phyloP scores from a whole-genome alignment of 2,113 vertebrate genomes.

The Urocitellus parryii region DNA sequence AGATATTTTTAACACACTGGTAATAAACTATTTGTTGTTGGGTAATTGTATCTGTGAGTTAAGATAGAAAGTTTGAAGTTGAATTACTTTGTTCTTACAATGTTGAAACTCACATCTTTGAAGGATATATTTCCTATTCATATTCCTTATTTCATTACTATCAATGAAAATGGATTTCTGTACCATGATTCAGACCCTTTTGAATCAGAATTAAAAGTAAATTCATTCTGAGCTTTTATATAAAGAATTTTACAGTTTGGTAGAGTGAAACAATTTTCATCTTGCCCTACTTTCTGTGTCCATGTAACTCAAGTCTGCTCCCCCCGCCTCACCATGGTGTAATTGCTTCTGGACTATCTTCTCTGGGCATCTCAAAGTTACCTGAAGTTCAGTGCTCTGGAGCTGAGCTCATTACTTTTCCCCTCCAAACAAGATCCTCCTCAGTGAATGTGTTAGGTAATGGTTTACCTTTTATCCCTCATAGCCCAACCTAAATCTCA shows the following conservation, averaged over 20 bases:
- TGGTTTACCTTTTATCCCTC: background rate
- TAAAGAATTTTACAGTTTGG: conserved; percentile 16
- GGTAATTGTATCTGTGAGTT: background rate
- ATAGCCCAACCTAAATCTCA: background rate
- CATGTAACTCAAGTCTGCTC: background rate
- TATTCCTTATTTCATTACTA: conserved; percentile 35
- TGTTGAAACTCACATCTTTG: conserved; percentile 40
- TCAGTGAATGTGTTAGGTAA: background rate
- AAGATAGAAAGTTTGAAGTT: background rate
- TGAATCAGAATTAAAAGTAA: conserved; percentile 13
- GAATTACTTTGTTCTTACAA: background rate
- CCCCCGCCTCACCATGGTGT: background rate
- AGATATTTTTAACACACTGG: background rate
- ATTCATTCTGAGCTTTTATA: conserved; percentile 4
- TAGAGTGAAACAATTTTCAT: background rate
- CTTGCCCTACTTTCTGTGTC: background rate
- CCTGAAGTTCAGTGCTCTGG: background rate
- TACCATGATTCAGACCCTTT: background rate
- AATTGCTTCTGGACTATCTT: background rate
- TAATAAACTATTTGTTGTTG: background rate
- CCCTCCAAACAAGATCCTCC: background rate
- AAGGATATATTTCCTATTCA: background rate
- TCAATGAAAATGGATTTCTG: conserved; percentile 24
- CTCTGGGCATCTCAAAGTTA: background rate
- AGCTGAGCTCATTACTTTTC: background rate